Conservation (phyloP, 2,888 invertebrate species). For the Isoperla grammatica region DNA sequence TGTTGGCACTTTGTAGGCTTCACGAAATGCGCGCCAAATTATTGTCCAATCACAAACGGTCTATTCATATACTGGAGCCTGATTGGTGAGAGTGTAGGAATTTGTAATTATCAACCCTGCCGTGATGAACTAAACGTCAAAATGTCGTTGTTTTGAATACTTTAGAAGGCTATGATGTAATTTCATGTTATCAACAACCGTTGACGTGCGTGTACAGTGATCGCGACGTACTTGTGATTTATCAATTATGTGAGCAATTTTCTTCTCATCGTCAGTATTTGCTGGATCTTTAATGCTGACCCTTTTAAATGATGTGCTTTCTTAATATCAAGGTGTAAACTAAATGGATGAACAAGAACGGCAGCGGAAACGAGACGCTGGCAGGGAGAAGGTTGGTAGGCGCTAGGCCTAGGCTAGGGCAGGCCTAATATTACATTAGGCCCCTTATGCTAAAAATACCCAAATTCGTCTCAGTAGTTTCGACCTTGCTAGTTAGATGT, state of each 20-base stretch:
- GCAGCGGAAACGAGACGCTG: conserved; percentile 10
- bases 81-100: not conserved
- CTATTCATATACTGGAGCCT: not conserved
- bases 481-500: no score
- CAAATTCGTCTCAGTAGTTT: no score
- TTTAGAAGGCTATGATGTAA: not conserved
- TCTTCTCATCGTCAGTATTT: no score
- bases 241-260: not conserved
- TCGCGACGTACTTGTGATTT: not conserved
- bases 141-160: not conserved
- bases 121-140: not conserved
- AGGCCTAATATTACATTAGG: no score
- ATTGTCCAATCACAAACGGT: not conserved
- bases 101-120: not conserved
- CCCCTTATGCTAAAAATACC: no score
- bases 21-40: conserved; percentile 1
- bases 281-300: not conserved
- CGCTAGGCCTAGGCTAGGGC: no score
- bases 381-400: conserved; percentile 8
- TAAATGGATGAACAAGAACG: not conserved
- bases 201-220: not conserved
- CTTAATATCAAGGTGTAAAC: not conserved
- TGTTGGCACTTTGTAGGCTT: no score
- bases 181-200: not conserved
- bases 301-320: not conserved